Evolutionary conservation across 2,797 vertebrate genomes (phyloP), one percentile per base, ranked within the genome.

Genomic region (Siniperca undulata): DNA sequence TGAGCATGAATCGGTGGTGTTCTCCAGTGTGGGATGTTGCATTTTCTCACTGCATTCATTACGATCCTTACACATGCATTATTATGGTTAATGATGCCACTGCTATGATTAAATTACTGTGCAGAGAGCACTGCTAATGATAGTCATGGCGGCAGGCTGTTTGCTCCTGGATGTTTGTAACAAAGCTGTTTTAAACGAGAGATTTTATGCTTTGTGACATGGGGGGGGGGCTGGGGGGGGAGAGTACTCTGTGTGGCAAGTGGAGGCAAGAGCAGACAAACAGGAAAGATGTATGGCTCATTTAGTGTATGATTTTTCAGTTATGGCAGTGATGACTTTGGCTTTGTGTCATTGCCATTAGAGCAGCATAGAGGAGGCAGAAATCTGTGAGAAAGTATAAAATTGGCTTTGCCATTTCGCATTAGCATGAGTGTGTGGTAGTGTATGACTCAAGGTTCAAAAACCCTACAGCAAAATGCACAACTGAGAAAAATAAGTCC

Each of bases 1-100:
- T 53, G 78, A 27, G 64, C 70, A 48, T 81, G 89, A 84, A 81
- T 90, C 78, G 58, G 67, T 36, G 30, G 58, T 20, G 73, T 30
- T 58, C 82, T 83, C 83, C 79, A 62, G 58, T 70, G 81, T 75
- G 68, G 81, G 78, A 65, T 78, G 83, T 48, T 36, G 68, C 69
- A 61, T 88, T 74, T 78, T 82, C 77, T 89, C 83, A 27, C 87
- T 81, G 87, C 84, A 88, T 86, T 82, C 68, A 89, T 91, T 86
- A 82, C n/a, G 13, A 76, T 74, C 78, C 70, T 46, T 66, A 82
- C 40, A 34, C 87, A 72, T 60, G 65, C 13, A 55, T 84, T 76
- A 74, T 83, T 72, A 53, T 64, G 34, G 72, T 83, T 80, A 85
- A 83, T 67, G 83, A 88, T 82, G 74, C 78, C 84, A 70, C 46